Base-by-base conservation (phyloP, 2,797 vertebrate genomes). In the Enteromius afrohamiltoni region DNA sequence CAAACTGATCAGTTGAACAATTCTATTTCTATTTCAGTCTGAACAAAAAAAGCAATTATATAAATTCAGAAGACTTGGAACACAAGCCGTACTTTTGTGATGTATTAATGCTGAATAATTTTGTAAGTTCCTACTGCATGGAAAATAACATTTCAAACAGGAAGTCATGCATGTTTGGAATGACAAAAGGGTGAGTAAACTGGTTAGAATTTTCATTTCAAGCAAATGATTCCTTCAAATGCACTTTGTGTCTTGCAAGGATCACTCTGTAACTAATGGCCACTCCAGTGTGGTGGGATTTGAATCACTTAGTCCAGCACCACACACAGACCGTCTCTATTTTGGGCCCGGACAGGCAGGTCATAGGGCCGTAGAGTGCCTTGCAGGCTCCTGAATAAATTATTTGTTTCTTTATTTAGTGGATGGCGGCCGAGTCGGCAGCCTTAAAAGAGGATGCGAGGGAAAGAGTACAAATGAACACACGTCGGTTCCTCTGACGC, bases 381-480 rank as follows among this genome's bases (percentile, higher is more conserved):
- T 67, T 13, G 58, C 34, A 68, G 81, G 58, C 76, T 83, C 26
- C 69, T 86, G 76, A 83, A 86, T 83, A 83, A 86, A 79, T 83
- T 3, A 86, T 83, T 73, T 86, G 64, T 76, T 83, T 75, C 76
- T 86, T 83, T 83, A 86, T 83, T 76, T 83, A 86, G 67, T 31
- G 67, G 68, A 60, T 73, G 47, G 73, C 47, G 29, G 55, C 29
- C 6, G 42, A 70, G 75, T 58, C 23, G 3, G 23, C 42, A 60
- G 45, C 47, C 71, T 49, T 51, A 40, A 45, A 42, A 49, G 67
- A 42, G 71, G 34, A 70, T 29, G 55, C 21, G 6, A 80, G 17
- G 7, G 13, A 71, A 29, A 37, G 37, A 76, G n/a, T 47, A 70
- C 31, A 74, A 77, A 40, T 58, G 69, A 79, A 84, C 69, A 53